Evolutionary conservation across 2,113 vertebrate species (phyloP), one percentile per base, ranked within the genome.

Genomic region (Stigmatopora nigra): DNA sequence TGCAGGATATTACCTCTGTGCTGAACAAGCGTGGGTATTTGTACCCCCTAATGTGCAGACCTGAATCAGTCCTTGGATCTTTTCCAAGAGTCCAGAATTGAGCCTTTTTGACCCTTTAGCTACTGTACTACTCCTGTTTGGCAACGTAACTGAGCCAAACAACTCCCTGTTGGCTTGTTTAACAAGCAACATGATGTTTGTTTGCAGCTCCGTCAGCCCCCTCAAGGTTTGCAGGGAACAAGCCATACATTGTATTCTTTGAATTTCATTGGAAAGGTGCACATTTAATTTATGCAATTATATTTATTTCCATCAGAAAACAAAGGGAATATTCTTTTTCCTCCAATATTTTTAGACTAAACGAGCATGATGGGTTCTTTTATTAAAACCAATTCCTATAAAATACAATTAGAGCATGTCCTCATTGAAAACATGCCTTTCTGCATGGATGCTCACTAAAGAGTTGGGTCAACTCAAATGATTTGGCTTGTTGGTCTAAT

Each of bases 401-500:
- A 41, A 1, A 41, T 41, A 8, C 38, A 13, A 13, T 13, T 22
- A 20, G 19, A 53, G 13, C 1, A 5, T 22, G 51, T 53, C 51
- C 14, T 4, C 51, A 53, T 53, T 22, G n/a, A 53, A 35, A 31
- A 8, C 53, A 16, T 15, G 8, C 14, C 53, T 56, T 56, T 31
- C 22, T 14, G 14, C 53, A 31, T 3, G 15, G 20, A 56, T 56
- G 53, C 53, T 55, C 9, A 12, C 9, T 22, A 22, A 12, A 22
- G 51, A 22, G 11, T 51, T 51, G 70, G 80, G 76, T 80, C 78
- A 73, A 61, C 20, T 76, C 35, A 45, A 66, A 51, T 55, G 5
- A 71, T 36, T 78, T 31, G 25, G 63, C 7, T 8, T 65, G 65
- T 68, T 46, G 14, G 45, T 79, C 46, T 14, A 48, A 61, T 68